Base-by-base conservation (phyloP, 2,888 invertebrate species). In the Cerceris rybyensis region DNA sequence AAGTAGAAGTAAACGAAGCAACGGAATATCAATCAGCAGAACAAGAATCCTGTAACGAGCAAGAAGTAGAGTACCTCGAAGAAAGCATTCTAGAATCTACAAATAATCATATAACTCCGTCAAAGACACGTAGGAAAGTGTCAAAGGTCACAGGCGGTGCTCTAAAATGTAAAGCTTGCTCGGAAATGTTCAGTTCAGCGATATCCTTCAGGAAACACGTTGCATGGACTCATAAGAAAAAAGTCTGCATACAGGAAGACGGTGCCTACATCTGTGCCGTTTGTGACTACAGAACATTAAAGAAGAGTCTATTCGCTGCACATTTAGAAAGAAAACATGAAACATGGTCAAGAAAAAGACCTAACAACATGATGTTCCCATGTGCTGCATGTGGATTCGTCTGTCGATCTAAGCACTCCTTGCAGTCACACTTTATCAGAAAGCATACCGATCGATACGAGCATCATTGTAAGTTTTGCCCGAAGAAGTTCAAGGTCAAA, bases 381-480 rank as follows among this genome's bases (percentile, higher is more conserved):
- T 92, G 92, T 63, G 86, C 68, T 0, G 90, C 89, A 0, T 92
- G 92, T 65, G 91, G 92, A 0, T 92, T 92, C 58, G 88, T 90
- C 4, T 92, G 92, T 49, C 85, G 92, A 7, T 91, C 92, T 4
- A 92, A 92, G 52, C 92, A 92, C 72, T 92, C 92, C 7, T 74
- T 92, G 2, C 92, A 92, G 65, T 92, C 92, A 2, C 92, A 92
- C 66, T 92, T 92, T 60, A 91, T 90, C 0, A 81, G 92, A 0
- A 92, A 92, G 61, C 92, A 92, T 82, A 92, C 92, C 0, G 92
- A 92, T 46, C 85, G 83, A 5, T 92, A 90, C 80, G 92, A 92
- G 73, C 90, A 92, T 66, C 88, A 90, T 41, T 92, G 92, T 61
- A 88, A 87, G 17, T 90, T 90, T 49, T 92, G 92, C 57, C 59